Base-by-base conservation (phyloP, 2,797 vertebrate species). In the Helarctos malayanus region DNA sequence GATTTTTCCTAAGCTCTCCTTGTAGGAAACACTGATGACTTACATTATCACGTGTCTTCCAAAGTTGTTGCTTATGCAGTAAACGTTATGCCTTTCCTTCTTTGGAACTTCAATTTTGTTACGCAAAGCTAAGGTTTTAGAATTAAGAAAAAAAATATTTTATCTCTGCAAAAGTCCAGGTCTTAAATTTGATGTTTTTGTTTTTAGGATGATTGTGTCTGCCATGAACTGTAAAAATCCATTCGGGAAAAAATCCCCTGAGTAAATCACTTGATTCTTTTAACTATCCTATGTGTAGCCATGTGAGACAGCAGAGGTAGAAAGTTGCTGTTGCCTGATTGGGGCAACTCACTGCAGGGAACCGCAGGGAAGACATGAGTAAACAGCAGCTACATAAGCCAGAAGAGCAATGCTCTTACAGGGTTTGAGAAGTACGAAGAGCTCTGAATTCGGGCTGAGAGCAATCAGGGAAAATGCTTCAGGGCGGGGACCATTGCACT, bases 101-200 rank as follows among this genome's bases (percentile, higher is more conserved):
- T 21, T 68, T 1, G 9, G 27, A 32, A 5, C 56, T 89, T 94
- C 12, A 59, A 49, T 54, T 78, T 75, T 69, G 15, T 80, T 47
- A 68, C n/a, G 61, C 57, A 61, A 81, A 85, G 29, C 19, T 32
- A 54, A 92, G 35, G 76, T 21, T 75, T 80, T 27, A 61, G 65
- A 94, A 94, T 75, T 84, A 8, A 75, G 15, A 82, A 92, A 38
- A 65, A 3, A 38, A 54, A 3, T 38, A 23, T 57, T 81, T 38
- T 69, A 5, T 89, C 29, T 83, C 54, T 87, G 15, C 54, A n/a
- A 93, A 89, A 84, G 38, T 11, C 11, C 23, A 75, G 56, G 71
- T 41, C n/a, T 79, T 94, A 73, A 16, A 91, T 92, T 59, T 79
- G 41, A 79, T 59, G 16, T 84, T 94, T 94, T 45, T 56, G 38